Base-by-base conservation (phyloP, 2,797 vertebrate species). In the Eupleurogrammus muticus region DNA sequence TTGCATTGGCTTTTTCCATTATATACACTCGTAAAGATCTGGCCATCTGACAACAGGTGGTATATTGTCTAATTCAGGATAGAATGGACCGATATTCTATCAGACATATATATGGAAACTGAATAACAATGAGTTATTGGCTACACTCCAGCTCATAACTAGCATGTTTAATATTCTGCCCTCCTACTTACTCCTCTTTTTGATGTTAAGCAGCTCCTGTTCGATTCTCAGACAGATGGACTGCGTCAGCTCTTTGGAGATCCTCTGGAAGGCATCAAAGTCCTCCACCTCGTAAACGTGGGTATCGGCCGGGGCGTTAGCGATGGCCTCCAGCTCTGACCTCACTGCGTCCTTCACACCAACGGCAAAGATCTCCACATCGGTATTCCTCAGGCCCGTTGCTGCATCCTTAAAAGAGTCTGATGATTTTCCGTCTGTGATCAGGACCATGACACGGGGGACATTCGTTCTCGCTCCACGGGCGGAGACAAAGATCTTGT, bases 361-460 rank as follows among this genome's bases (percentile, higher is more conserved):
- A 65, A 99, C 98, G 0, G 98, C 97, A 77, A 99, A 99, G 90
- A 99, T 98, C 90, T 99, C 98, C 77, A 99, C 98, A 54, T 98
- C 97, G n/a, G 79, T 78, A 71, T 96, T 96, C 85, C 96, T 96
- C 72, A 99, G 92, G 35, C 94, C 97, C 80, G 95, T 91, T 73
- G 98, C 97, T 12, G 98, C 94, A 56, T 96, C 95, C 93, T 95
- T 97, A 87, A 99, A 99, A 52, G 97, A 97, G 85, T 99, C 98
- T 0, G 98, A 99, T 0, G 98, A 99, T 81, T 99, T 99, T 73
- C 98, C 98, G 4, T 99, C 98, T 3, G 98, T 99, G 87, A 99
- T 99, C 82, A 99, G 96, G 84, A 99, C 98, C 98, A 98, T 99
- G 87, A 99, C 96, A 13, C 97, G 95, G 0, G 98, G 98, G 2